Conservation (phyloP, 2,888 invertebrate genomes). For the Cryptocephalus moraei region DNA sequence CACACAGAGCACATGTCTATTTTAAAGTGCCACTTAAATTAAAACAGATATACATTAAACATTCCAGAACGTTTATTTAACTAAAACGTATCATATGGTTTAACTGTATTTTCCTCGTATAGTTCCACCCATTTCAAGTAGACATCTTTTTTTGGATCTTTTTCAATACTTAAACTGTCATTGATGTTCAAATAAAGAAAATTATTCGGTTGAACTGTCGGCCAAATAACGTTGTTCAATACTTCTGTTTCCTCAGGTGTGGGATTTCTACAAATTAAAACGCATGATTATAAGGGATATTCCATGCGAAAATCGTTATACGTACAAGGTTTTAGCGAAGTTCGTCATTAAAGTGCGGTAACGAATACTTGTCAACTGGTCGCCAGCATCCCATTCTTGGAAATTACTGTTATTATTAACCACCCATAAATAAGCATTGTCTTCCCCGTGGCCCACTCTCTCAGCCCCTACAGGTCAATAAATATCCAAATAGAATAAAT, state of each 20-base stretch:
- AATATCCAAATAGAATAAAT: background rate
- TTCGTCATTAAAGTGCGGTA: conserved; percentile 40
- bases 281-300: background rate
- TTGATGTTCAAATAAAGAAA: conserved; percentile 13
- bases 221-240: conserved; percentile 13
- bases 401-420: conserved; percentile 11
- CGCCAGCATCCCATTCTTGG: conserved; percentile 7
- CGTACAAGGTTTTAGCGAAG: conserved; percentile 48
- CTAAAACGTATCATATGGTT: too few species aligned
- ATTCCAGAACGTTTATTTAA: too few species aligned
- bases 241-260: conserved; percentile 9
- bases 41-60: too few species aligned
- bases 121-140: conserved; percentile 8
- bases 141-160: too few species aligned
- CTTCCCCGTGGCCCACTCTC: conserved; percentile 16
- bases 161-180: conserved; percentile 7
- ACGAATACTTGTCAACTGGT: conserved; percentile 8
- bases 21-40: too few species aligned
- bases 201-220: conserved; percentile 9
- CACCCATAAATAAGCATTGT: conserved; percentile 14
- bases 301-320: background rate
- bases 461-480: conserved; percentile 36
- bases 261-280: conserved; percentile 8
- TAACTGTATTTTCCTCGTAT: too few species aligned
- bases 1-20: too few species aligned